Evolutionary conservation across 2,113 vertebrate species (phyloP).

Genomic region (Chamaea fasciata): DNA sequence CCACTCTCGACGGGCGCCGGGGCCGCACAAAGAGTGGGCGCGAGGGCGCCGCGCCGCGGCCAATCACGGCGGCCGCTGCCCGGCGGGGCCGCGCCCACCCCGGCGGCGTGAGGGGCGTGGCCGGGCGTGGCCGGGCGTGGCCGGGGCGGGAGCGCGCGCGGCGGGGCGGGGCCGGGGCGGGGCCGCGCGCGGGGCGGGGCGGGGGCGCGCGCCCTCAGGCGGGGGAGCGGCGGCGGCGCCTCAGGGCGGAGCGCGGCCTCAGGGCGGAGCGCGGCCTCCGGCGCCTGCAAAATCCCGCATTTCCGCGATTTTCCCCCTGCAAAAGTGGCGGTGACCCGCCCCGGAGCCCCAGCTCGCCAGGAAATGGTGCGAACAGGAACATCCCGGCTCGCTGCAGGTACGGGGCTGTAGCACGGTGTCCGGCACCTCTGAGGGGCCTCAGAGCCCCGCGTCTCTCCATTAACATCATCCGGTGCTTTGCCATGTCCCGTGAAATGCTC

Average conservation of each 20-base stretch:
- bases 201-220: neutral
- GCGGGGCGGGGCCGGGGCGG: neutral
- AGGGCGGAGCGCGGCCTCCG: neutral
- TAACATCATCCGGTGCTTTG: neutral
- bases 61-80: too few relatives aligned
- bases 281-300: fast-evolving
- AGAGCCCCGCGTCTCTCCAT: neutral
- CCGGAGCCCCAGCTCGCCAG: fast-evolving
- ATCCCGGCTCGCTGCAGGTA: neutral
- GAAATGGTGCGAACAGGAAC: neutral
- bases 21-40: too few relatives aligned
- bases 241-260: neutral
- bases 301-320: neutral
- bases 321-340: fast-evolving
- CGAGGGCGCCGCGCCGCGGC: too few relatives aligned
- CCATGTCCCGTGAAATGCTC: neutral
- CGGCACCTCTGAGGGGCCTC: neutral
- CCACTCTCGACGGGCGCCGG: too few relatives aligned
- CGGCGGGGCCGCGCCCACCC: neutral
- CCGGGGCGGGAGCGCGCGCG: too few relatives aligned
- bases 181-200: neutral
- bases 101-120: neutral
- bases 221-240: neutral
- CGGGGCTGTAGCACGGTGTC: neutral
- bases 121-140: too few relatives aligned